These are phyloP conservation scores for Prosopocoilus inquinatus DNA, from an alignment of 2,888 invertebrate genomes.

Conservation along the genomic window DNA sequence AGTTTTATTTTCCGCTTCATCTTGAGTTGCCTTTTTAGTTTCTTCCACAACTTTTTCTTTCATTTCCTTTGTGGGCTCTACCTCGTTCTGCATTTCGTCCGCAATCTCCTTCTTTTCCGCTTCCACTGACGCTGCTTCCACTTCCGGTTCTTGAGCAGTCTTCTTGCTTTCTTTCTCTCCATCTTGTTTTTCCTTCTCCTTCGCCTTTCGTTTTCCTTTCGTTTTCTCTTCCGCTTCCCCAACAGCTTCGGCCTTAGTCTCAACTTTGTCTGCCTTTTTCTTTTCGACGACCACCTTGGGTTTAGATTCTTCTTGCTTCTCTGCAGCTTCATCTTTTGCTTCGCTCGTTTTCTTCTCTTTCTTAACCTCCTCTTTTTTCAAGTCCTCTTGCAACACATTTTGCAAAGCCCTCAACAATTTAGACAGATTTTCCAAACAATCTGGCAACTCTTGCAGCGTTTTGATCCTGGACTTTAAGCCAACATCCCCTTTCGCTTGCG, in stretches of 20 bases:
- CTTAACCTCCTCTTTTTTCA: conserved; percentile 25
- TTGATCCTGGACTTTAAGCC: neutral
- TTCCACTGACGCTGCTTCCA: conserved; percentile 21
- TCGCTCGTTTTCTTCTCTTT: too few species aligned
- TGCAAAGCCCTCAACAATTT: conserved; percentile 24
- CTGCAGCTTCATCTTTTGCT: conserved; percentile 20
- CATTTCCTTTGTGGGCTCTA: conserved; percentile 22
- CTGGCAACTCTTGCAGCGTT: neutral
- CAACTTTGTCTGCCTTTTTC: conserved; percentile 41
- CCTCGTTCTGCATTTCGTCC: conserved; percentile 20
- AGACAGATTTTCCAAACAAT: conserved; percentile 5
- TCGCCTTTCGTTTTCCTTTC: conserved; percentile 20
- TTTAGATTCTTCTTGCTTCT: conserved; percentile 18
- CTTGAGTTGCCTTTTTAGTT: conserved; percentile 25
- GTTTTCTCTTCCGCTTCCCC: conserved; percentile 31
- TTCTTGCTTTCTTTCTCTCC: conserved; percentile 32
- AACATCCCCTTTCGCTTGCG: neutral
- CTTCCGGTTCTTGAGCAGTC: conserved; percentile 27
- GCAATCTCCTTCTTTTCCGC: conserved; percentile 20
- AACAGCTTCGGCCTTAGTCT: conserved; percentile 23
- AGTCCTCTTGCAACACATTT: conserved; percentile 22
- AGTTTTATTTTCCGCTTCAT: conserved; percentile 18
- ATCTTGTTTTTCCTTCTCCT: conserved; percentile 27
- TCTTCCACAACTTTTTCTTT: conserved; percentile 25
- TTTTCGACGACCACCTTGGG: conserved; percentile 18